Percentiles rank a stretch among this genome's conserved stretches.
phyloP scores from a whole-genome alignment of 2,888 invertebrate species.

The Ephialtes manifestator region DNA sequence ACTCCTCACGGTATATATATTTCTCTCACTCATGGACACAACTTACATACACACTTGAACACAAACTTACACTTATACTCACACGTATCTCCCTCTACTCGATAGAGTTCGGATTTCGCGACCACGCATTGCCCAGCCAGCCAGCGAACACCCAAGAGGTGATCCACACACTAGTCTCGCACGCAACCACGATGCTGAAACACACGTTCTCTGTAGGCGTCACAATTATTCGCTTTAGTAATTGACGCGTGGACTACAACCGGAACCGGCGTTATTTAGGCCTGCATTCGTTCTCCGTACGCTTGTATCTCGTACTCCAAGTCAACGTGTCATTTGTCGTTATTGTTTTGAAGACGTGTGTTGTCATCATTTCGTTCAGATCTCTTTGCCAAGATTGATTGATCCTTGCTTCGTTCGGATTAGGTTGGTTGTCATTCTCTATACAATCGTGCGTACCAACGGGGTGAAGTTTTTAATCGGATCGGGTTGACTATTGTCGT shows the following conservation, averaged over 20 bases:
- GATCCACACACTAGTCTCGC: slow-evolving; percentile 23
- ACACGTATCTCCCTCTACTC: slow-evolving; percentile 23
- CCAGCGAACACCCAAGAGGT: slow-evolving; percentile 17
- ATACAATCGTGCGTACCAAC: background rate
- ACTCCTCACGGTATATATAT: slow-evolving; percentile 27
- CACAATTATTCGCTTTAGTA: background rate
- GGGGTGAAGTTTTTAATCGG: slow-evolving; percentile 2
- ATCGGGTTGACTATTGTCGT: background rate
- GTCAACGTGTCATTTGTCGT: background rate
- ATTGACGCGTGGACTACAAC: slow-evolving; percentile 36
- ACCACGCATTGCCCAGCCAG: slow-evolving; percentile 37
- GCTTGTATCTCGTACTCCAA: background rate
- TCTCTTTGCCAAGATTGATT: background rate
- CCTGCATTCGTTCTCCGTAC: background rate
- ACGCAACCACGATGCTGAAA: slow-evolving; percentile 27
- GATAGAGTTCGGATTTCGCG: slow-evolving; percentile 39
- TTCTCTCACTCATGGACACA: slow-evolving; percentile 34
- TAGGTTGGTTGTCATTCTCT: background rate
- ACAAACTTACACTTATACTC: background rate
- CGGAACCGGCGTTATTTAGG: slow-evolving; percentile 26
- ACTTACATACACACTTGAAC: slow-evolving; percentile 3
- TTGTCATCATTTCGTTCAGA: background rate
- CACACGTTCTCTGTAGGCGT: slow-evolving; percentile 17
- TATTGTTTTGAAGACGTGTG: background rate
- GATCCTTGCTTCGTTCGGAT: background rate